Base-by-base conservation (phyloP, 1,140 invertebrate genomes). In the Eciton burchellii region DNA sequence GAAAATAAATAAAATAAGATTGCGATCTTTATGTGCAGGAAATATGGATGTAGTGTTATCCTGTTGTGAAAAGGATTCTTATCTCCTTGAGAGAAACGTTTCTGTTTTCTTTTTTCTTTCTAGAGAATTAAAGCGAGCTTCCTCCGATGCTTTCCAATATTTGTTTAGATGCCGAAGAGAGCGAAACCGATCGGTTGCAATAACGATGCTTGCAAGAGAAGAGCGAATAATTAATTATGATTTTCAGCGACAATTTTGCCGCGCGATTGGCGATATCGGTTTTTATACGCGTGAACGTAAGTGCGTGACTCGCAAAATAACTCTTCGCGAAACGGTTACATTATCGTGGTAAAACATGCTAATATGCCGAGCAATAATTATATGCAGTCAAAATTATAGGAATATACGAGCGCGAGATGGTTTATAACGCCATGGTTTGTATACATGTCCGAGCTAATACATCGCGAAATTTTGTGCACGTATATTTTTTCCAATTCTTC, bases 1-100 rank as follows among this genome's bases (percentile, higher is more conserved):
- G n/a, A n/a, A n/a, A n/a, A n/a, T n/a, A n/a, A n/a, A n/a, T n/a
- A 45, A 43, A 56, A 79, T 56, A 68, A 79, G 21, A 77, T 19
- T 68, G 62, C 66, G 54, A 77, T 77, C 41, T 66, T 77, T n/a
- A 5, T 29, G 60, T 52, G n/a, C 49, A 65, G 45, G 16, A n/a
- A 16, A 14, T 19, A 19, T 65, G 29, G n/a, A 21, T 24, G 9
- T 26, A 19, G 45, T 47, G 43, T 49, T 76, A 76, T 76, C 26
- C 49, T 63, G 19, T n/a, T 9, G 11, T 63, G 41, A 59, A 26
- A 43, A n/a, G 43, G 12, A 21, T 26, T 57, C 5, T 24, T 1
- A 14, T 12, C 5, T 26, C 4, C 4, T n/a, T n/a, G n/a, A n/a
- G 43, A 21, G 11, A 29, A 62, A 14, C 41, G 9, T 41, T 74